Percentiles rank a stretch among this genome's conserved stretches.
These are phyloP conservation scores for Bombyx huttoni DNA, from an alignment of 2,888 invertebrate species.

Conservation along the genomic window DNA sequence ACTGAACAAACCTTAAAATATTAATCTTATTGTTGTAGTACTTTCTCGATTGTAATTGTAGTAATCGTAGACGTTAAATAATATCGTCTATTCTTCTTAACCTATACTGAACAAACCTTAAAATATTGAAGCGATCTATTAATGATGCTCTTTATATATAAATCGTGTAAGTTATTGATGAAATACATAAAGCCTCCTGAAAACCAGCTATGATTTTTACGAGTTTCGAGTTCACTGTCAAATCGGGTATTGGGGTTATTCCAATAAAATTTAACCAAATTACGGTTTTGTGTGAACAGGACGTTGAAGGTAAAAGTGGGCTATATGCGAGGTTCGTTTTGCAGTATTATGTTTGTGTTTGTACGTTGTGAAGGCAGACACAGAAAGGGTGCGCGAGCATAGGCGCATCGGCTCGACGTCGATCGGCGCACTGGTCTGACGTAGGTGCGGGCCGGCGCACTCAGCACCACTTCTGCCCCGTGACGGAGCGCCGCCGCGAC, in stretches of 20 bases:
- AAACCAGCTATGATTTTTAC: slow-evolving; percentile 16
- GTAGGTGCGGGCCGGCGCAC: slow-evolving; percentile 48
- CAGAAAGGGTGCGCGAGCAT: slow-evolving; percentile 26
- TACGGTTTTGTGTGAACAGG: slow-evolving; percentile 34
- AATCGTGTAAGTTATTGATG: slow-evolving; percentile 16
- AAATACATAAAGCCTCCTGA: background rate
- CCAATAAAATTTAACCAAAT: slow-evolving; percentile 31
- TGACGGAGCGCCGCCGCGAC: slow-evolving; percentile 28
- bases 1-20: background rate
- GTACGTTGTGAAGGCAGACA: slow-evolving; percentile 39
- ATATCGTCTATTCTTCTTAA: background rate
- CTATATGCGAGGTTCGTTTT: slow-evolving; percentile 35
- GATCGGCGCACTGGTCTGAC: slow-evolving; percentile 52
- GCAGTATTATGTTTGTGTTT: slow-evolving; percentile 49
- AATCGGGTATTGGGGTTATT: slow-evolving; percentile 22
- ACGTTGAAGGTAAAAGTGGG: slow-evolving; percentile 36
- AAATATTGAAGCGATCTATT: background rate
- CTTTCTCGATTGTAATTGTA: too few relatives aligned
- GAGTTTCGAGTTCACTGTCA: slow-evolving; percentile 15
- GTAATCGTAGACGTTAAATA: background rate
- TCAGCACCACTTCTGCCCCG: slow-evolving; percentile 29
- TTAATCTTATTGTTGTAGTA: too few relatives aligned
- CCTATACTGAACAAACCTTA: background rate
- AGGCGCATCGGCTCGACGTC: slow-evolving; percentile 34
- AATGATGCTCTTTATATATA: background rate